A percentile compares a stretch with the other conserved stretches of the same genome.
These are phyloP conservation scores for Nomada fucata DNA, from an alignment of 2,888 invertebrate genomes.

Conservation along the genomic window DNA sequence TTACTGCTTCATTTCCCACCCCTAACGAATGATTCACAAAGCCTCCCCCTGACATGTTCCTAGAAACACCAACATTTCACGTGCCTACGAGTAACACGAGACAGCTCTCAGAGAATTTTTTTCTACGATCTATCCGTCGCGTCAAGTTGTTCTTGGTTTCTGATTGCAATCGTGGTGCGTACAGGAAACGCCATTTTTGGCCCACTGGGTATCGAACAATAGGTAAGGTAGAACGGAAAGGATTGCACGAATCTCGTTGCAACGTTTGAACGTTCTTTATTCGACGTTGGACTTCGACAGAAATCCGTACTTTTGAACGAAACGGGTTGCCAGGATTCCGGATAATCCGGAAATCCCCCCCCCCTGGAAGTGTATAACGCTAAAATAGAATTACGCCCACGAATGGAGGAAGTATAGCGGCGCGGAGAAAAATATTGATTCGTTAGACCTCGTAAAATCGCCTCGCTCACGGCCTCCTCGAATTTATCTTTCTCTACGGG, in stretches of 20 bases:
- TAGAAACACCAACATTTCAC: not conserved
- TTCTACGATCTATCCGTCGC: not conserved
- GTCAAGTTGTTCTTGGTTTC: not conserved
- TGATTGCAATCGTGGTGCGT: not conserved
- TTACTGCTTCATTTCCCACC: not conserved
- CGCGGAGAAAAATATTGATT: slow-evolving; percentile 31
- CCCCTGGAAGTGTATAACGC: slow-evolving; percentile 33
- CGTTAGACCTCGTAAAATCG: slow-evolving; percentile 22
- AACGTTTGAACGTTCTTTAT: slow-evolving; percentile 40
- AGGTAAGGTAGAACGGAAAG: slow-evolving; percentile 35
- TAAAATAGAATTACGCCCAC: slow-evolving; percentile 36
- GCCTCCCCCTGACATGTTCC: not conserved
- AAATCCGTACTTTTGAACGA: slow-evolving; percentile 57
- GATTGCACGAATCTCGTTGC: slow-evolving; percentile 50
- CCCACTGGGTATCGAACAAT: slow-evolving; percentile 35
- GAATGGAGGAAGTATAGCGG: not conserved
- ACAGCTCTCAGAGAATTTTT: not conserved
- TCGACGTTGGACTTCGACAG: slow-evolving; percentile 27
- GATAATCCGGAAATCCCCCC: slow-evolving; percentile 63
- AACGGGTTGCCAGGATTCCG: slow-evolving; percentile 52
- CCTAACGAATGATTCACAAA: not conserved
- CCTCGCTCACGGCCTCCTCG: not conserved
- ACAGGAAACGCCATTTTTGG: slow-evolving; percentile 33
- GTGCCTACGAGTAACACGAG: not conserved
- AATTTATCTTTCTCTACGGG: not conserved